phyloP scores from a whole-genome alignment of 2,797 vertebrate species.

The Naso thynnoides region DNA sequence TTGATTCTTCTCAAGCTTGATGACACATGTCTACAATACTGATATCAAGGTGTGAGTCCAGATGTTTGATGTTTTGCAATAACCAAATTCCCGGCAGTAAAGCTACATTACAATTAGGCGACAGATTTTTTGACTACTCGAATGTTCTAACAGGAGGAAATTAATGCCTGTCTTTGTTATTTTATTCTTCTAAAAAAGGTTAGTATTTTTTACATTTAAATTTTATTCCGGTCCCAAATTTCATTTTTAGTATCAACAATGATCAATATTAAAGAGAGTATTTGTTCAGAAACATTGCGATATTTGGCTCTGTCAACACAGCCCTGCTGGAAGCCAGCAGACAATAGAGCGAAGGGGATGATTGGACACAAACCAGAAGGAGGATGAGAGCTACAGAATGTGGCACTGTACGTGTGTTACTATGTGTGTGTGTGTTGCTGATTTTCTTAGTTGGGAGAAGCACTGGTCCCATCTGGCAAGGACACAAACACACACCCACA shows the following conservation, averaged over 20 bases:
- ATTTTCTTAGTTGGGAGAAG: conserved; percentile 66
- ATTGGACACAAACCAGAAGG: conserved; percentile 61
- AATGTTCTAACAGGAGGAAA: background rate
- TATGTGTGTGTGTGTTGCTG: conserved; percentile 25
- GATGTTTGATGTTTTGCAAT: background rate
- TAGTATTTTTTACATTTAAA: too few relatives aligned
- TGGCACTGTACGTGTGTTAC: conserved; percentile 2
- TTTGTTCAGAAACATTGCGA: conserved; percentile 10
- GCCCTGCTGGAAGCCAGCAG: conserved; percentile 33
- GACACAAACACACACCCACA: conserved; percentile 61
- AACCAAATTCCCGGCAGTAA: background rate
- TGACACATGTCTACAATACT: too few relatives aligned
- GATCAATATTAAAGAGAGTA: conserved; percentile 13
- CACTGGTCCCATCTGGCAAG: conserved; percentile 70
- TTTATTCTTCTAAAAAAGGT: too few relatives aligned
- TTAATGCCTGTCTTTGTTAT: background rate
- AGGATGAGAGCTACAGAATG: conserved; percentile 52
- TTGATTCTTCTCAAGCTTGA: background rate
- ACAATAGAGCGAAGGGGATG: conserved; percentile 47
- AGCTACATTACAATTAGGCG: background rate
- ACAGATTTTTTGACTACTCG: background rate
- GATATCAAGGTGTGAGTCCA: background rate
- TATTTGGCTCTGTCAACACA: conserved; percentile 31
- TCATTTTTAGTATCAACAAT: background rate
- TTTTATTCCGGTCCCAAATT: background rate